Percentiles rank a stretch among this genome's conserved stretches.
phyloP scores from a whole-genome alignment of 2,888 invertebrate species.

The Sphaerophoria rueppellii region DNA sequence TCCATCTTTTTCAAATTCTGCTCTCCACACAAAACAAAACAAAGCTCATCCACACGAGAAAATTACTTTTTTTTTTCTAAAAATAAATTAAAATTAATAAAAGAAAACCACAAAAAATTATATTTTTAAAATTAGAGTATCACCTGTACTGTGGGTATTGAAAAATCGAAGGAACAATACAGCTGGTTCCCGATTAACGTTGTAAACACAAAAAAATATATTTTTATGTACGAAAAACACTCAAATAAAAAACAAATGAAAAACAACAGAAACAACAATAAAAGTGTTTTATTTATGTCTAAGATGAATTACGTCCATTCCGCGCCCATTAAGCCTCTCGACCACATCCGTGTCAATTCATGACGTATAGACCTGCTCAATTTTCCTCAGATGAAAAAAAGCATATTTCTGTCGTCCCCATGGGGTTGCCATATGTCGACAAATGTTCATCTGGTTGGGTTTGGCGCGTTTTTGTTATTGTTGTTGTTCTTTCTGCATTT shows the following conservation, averaged over 20 bases:
- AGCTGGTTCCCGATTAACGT: slow-evolving; percentile 10
- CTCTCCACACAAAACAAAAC: neutral
- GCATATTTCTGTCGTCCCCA: slow-evolving; percentile 15
- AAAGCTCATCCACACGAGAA: neutral
- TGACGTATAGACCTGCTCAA: slow-evolving; percentile 46
- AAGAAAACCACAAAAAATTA: neutral
- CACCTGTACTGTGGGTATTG: neutral
- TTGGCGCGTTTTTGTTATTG: slow-evolving; percentile 5
- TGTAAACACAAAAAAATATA: slow-evolving; percentile 28
- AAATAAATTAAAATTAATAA: neutral
- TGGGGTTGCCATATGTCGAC: slow-evolving; percentile 71
- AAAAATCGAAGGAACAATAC: neutral
- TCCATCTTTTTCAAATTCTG: too few relatives aligned
- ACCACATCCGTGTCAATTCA: slow-evolving; percentile 26
- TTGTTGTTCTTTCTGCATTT: slow-evolving; percentile 18
- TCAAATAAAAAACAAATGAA: slow-evolving; percentile 9
- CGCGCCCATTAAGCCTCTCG: slow-evolving; percentile 33
- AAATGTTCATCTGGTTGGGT: slow-evolving; percentile 25
- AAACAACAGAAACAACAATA: slow-evolving; percentile 15
- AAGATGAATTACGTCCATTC: slow-evolving; percentile 11
- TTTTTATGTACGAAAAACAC: neutral
- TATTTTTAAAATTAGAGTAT: slow-evolving; percentile 23
- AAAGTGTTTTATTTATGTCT: slow-evolving; percentile 38
- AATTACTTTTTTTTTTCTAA: slow-evolving; percentile 6
- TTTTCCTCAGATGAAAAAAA: slow-evolving; percentile 31